These are phyloP conservation scores for Sprattus sprattus DNA, from an alignment of 2,113 vertebrate species.

Conservation along the genomic window DNA sequence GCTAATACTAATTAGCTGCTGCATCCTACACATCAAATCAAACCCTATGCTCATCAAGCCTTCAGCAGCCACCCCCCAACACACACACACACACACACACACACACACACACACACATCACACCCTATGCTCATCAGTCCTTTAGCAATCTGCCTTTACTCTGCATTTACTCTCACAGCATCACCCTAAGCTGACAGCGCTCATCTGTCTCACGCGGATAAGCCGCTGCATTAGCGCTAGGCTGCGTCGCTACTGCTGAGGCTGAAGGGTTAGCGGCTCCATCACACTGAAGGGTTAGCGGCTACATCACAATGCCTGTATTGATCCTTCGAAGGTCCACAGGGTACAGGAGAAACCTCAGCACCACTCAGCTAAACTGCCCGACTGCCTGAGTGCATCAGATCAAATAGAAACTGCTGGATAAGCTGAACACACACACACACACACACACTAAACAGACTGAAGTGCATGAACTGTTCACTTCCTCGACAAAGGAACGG, in stretches of 20 bases:
- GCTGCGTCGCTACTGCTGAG: not conserved
- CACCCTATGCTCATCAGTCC: not conserved
- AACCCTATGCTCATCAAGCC: not conserved
- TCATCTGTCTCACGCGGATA: not conserved
- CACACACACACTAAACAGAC: not conserved
- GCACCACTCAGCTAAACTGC: conserved; percentile 10
- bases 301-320: conserved; percentile 25
- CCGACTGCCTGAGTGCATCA: not conserved
- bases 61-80: not conserved
- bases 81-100: too few relatives aligned
- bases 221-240: not conserved
- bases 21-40: not conserved
- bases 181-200: not conserved
- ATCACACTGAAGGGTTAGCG: not conserved
- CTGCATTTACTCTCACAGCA: not conserved
- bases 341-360: conserved; percentile 21
- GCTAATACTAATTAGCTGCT: not conserved
- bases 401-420: conserved; percentile 1
- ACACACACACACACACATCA: not conserved
- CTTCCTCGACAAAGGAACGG: not conserved
- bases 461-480: not conserved
- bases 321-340: conserved; percentile 36
- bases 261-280: not conserved
- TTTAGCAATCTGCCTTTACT: not conserved
- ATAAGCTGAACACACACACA: not conserved